Base-by-base conservation (phyloP, 2,888 invertebrate species). In the Drosophila helvetica region DNA sequence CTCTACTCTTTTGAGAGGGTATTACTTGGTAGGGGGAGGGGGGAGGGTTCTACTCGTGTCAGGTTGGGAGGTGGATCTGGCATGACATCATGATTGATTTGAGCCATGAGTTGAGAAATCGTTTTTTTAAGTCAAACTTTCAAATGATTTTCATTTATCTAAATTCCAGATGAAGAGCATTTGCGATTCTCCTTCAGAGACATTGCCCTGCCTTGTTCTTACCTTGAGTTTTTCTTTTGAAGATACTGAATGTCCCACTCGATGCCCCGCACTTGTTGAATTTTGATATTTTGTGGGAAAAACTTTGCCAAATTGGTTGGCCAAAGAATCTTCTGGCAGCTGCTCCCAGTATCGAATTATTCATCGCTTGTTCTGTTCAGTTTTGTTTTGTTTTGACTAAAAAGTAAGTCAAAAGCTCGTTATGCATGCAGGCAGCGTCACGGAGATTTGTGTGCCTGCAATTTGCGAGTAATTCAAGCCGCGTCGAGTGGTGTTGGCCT, bases 261-360 rank as follows among this genome's bases (percentile, higher is more conserved):
- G 54, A 54, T 48, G 57, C 48, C 61, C 66, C 54, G 66, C 74
- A 78, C 78, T 80, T 86, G 83, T 52, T 82, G 86, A 65, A 71
- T 86, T 83, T 66, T 65, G 27, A 54, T 50, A 38, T 70, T 33
- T 66, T 71, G 80, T 85, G 88, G 69, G 82, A 84, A 87, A 87
- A 85, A 48, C 43, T 57, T 65, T 58, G 66, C 57, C 51, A 47
- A 63, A 57, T 63, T 62, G 70, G 54, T 17, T 51, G n/a, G 58
- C 65, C 61, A 55, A 63, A 74, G 38, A 38, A 53, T 66, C 43
- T 38, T 57, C n/a, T 50, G 42, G 48, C 43, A 57, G 63, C 52
- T 51, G 22, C 60, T 55, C 45, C 54, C 63, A 54, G 38, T 63
- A 50, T 45, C n/a, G 22, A 71, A 33, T 45, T 45, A 53, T 68